Evolutionary conservation across 2,888 invertebrate species (phyloP), one percentile per base, ranked within the genome.

Genomic region (Euzophera pinguis): DNA sequence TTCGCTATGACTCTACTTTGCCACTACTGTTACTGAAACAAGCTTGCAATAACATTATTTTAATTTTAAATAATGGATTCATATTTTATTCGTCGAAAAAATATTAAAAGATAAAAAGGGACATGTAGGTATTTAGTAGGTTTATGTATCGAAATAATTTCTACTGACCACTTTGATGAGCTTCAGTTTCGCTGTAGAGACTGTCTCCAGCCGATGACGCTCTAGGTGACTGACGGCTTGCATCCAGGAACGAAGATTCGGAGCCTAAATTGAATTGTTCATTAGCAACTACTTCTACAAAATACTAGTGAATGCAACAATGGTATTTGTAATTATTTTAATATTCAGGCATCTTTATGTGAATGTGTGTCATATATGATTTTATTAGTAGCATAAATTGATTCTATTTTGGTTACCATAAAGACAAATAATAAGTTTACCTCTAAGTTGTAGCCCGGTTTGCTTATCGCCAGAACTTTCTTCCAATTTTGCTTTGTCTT

Each of bases 1-100:
- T 89, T 90, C 89, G 89, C 89, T 83, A 85, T 88, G 89, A 90
- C 82, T 86, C 87, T 85, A 88, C 85, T 83, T 86, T 87, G 88
- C 89, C 88, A 90, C 87, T 87, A 87, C 83, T 69, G 68, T 62
- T 73, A 80, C 75, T 75, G 80, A 72, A 72, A 63, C 64, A 82
- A 84, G 83, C 81, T 79, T 78, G 72, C 72, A 71, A 65, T 69
- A 69, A 69, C 61, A 54, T 52, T 53, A 61, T 58, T 56, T 45
- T 54, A 55, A 52, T 66, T 57, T 53, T 53, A 53, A 51, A 2
- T 55, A 54, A 53, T 29, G 45, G 41, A 48, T 42, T 27, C 43
- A 27, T 35, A 9, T 22, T 22, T 22, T 22, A 22, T 22, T 22
- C 2, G 22, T 22, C 22, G 22, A 22, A 22, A 22, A 22, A 22